Percentiles rank a stretch among this genome's conserved stretches.
Evolutionary conservation across 2,888 invertebrate species (phyloP).

Genomic region (Villa cingulata): DNA sequence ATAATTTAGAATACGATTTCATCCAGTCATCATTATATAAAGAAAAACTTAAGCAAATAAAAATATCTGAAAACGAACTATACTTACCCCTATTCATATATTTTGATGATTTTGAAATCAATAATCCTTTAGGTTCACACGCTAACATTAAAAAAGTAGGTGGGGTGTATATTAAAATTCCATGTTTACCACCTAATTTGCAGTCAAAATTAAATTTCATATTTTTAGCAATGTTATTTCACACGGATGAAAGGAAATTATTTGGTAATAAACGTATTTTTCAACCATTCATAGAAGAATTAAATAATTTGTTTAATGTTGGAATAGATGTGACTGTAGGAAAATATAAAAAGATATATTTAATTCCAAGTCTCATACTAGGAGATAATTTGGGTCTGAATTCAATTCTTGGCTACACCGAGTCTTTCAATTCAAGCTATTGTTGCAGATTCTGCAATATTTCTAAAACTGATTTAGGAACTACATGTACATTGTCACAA

Average conservation of each 20-base stretch:
- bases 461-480: not conserved
- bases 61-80: not conserved
- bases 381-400: constrained; percentile 4
- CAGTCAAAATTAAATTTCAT: constrained; percentile 1
- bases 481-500: no score
- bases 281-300: not conserved
- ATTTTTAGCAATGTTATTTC: not conserved
- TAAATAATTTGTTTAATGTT: not conserved
- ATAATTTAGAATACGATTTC: not conserved
- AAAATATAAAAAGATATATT: not conserved
- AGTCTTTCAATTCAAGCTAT: not conserved
- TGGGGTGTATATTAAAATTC: constrained; percentile 2
- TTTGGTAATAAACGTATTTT: constrained; percentile 4
- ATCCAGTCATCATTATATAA: not conserved
- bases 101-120: not conserved
- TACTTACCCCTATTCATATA: not conserved
- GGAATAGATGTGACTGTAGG: not conserved
- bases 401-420: not conserved
- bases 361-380: not conserved
- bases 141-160: not conserved
- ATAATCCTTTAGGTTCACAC: not conserved
- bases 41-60: not conserved
- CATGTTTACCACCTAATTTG: not conserved
- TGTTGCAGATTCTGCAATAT: not conserved
- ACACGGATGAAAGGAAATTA: constrained; percentile 2